These are phyloP conservation scores for Phyllostomus hastatus DNA, from an alignment of 2,113 vertebrate genomes.

Conservation along the genomic window DNA sequence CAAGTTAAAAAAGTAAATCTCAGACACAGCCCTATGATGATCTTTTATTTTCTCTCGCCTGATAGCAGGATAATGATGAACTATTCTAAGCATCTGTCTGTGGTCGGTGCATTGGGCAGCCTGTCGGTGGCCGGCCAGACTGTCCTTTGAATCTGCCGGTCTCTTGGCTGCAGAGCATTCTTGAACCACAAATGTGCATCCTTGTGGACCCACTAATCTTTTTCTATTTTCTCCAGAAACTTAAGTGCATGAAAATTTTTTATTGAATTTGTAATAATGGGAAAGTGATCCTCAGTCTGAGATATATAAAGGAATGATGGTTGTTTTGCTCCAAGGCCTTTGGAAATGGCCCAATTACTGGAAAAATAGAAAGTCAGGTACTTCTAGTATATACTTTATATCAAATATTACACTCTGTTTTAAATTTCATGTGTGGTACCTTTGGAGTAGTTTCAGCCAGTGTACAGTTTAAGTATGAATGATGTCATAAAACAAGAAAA, in stretches of 20 bases:
- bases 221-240: background rate
- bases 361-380: background rate
- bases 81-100: background rate
- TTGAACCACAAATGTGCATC: background rate
- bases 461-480: background rate
- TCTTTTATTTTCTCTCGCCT: background rate
- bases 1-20: background rate
- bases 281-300: background rate
- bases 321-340: background rate
- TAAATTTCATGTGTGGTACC: background rate
- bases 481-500: background rate
- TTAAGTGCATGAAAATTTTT: background rate
- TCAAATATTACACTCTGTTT: background rate
- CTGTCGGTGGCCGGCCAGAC: too few relatives aligned
- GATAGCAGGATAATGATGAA: background rate
- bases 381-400: background rate
- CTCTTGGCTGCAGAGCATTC: background rate
- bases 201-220: background rate
- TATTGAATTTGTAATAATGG: background rate
- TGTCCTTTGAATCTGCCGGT: rapidly evolving
- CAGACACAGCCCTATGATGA: background rate
- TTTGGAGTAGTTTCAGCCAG: background rate
- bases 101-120: too few relatives aligned
- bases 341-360: background rate
- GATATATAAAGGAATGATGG: background rate